These are phyloP conservation scores for Muntiacus muntjak DNA, from an alignment of 2,113 vertebrate genomes.

Conservation along the genomic window DNA sequence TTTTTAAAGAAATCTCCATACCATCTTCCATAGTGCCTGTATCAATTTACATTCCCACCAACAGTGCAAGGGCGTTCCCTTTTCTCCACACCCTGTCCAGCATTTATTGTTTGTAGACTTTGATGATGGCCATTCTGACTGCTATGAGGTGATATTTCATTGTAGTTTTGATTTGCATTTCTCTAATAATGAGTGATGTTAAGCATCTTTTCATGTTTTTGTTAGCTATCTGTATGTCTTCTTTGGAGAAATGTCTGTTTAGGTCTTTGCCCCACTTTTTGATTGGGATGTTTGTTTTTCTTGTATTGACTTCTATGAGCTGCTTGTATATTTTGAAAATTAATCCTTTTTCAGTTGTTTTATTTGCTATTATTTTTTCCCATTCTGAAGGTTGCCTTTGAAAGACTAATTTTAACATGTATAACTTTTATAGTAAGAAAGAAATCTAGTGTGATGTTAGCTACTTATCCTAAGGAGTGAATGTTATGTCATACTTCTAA, in stretches of 20 bases:
- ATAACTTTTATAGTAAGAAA: conserved; percentile 18
- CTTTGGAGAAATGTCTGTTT: background rate
- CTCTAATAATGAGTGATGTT: background rate
- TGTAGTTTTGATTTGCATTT: background rate
- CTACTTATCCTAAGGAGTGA: background rate
- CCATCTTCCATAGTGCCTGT: background rate
- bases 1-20: background rate
- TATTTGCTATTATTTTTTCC: background rate
- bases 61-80: background rate
- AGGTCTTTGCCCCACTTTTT: background rate
- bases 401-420: background rate
- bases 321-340: background rate
- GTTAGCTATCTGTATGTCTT: background rate
- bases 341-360: background rate
- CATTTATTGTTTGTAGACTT: background rate
- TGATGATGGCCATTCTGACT: background rate
- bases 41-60: background rate
- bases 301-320: background rate
- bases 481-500: conserved; percentile 11
- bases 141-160: background rate
- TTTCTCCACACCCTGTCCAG: background rate
- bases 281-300: background rate
- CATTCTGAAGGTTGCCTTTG: background rate
- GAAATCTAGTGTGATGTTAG: background rate
- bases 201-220: background rate